phyloP scores from a whole-genome alignment of 2,113 vertebrate genomes.

The Eulemur macaco region DNA sequence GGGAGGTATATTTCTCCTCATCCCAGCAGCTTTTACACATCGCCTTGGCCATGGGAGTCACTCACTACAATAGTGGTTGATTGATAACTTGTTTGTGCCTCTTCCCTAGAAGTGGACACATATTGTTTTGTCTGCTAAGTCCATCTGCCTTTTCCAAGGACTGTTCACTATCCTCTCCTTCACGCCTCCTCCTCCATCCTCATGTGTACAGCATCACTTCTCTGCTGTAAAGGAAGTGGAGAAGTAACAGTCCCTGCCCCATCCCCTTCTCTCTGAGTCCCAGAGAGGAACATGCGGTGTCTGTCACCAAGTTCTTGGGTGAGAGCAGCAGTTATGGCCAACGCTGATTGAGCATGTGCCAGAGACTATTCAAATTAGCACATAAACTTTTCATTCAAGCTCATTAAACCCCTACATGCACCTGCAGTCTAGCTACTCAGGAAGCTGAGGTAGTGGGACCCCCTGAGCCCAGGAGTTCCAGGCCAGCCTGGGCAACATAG shows the following conservation, averaged over 20 bases:
- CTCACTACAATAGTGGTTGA: not conserved
- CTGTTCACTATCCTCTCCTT: not conserved
- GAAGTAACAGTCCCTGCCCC: not conserved
- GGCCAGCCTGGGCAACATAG: too few relatives aligned
- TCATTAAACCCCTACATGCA: not conserved
- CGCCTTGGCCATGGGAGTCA: not conserved
- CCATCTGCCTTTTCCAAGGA: slow-evolving; percentile 12
- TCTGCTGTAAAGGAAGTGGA: not conserved
- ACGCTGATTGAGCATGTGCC: not conserved
- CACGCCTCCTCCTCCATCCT: not conserved
- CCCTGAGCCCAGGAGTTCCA: too few relatives aligned
- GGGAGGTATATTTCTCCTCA: not conserved
- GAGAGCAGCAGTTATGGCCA: not conserved
- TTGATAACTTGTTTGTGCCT: not conserved
- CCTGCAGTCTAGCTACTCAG: too few relatives aligned
- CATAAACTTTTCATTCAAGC: not conserved
- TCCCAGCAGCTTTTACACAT: not conserved
- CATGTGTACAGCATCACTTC: not conserved
- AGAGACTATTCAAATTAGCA: not conserved
- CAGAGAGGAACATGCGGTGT: not conserved
- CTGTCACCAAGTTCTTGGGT: not conserved
- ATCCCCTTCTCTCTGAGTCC: not conserved
- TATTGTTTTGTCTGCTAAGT: not conserved
- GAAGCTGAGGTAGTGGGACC: too few relatives aligned
- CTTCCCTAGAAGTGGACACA: not conserved